Conservation (phyloP, 2,888 invertebrate genomes). For the Calliphora vomitoria region DNA sequence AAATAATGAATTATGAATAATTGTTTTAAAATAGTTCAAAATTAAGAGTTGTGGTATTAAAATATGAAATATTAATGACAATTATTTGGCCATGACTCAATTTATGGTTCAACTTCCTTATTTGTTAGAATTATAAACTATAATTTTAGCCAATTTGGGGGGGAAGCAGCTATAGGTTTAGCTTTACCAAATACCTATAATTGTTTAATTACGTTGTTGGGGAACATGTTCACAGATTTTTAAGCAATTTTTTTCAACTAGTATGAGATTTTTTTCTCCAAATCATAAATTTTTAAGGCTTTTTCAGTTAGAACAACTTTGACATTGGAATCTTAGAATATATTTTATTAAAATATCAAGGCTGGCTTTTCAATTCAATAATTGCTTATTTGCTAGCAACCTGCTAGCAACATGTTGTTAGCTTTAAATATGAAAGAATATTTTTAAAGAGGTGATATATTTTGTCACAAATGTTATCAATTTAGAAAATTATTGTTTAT, state of each 20-base stretch:
- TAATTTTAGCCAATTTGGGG: background rate
- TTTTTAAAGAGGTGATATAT: too few relatives aligned
- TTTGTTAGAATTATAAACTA: background rate
- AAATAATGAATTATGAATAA: slow-evolving; percentile 35
- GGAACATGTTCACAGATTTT: too few relatives aligned
- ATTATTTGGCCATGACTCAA: slow-evolving; percentile 24
- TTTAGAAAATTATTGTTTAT: too few relatives aligned
- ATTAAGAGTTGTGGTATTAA: background rate
- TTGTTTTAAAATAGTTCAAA: slow-evolving; percentile 27
- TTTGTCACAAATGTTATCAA: too few relatives aligned
- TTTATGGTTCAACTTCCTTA: background rate
- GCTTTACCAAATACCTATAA: background rate
- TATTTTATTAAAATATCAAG: too few relatives aligned
- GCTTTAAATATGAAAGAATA: too few relatives aligned
- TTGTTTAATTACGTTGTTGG: background rate
- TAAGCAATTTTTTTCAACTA: too few relatives aligned
- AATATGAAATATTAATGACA: background rate
- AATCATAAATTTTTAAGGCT: too few relatives aligned
- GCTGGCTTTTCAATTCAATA: background rate
- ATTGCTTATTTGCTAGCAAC: background rate
- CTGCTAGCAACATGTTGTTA: background rate
- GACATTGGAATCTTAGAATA: too few relatives aligned
- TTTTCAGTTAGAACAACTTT: too few relatives aligned
- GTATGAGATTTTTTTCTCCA: too few relatives aligned
- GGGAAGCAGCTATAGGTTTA: too few relatives aligned